Evolutionary conservation across 2,113 vertebrate genomes (phyloP).

Genomic region (Colistium nudipinnis): DNA sequence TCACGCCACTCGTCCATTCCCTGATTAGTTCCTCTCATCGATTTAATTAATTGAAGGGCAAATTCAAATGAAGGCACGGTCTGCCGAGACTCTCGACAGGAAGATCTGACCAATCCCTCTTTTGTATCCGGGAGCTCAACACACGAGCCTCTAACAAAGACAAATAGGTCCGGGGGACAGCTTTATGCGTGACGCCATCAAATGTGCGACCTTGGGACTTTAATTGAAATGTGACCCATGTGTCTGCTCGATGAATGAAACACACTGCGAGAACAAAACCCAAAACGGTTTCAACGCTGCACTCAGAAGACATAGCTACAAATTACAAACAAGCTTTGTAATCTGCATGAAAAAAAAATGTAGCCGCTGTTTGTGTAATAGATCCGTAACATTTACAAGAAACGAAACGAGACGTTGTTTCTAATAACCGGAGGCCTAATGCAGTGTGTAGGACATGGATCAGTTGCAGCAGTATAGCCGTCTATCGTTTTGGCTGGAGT

Average conservation of each 20-base stretch:
- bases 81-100: slow-evolving; percentile 61
- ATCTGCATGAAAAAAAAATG: slow-evolving; percentile 32
- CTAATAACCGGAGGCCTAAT: slow-evolving; percentile 34
- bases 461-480: slow-evolving; percentile 33
- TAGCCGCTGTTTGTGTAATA: slow-evolving; percentile 44
- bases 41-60: slow-evolving; percentile 78
- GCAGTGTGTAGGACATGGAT: slow-evolving; percentile 41
- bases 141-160: slow-evolving; percentile 78
- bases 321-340: slow-evolving; percentile 34
- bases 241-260: slow-evolving; percentile 49
- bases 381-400: slow-evolving; percentile 26
- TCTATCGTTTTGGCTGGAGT: slow-evolving; percentile 37
- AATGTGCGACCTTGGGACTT: slow-evolving; percentile 74
- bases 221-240: slow-evolving; percentile 74
- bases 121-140: slow-evolving; percentile 60
- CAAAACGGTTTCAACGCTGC: slow-evolving; percentile 27
- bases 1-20: slow-evolving; percentile 51
- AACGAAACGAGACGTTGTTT: slow-evolving; percentile 32
- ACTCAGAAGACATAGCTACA: slow-evolving; percentile 12
- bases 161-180: slow-evolving; percentile 68
- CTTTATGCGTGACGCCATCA: slow-evolving; percentile 61
- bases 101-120: slow-evolving; percentile 65
- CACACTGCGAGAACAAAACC: slow-evolving; percentile 42
- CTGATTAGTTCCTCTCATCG: slow-evolving; percentile 75
- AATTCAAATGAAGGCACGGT: slow-evolving; percentile 74